phyloP scores from a whole-genome alignment of 2,797 vertebrate genomes.

The Setipinna tenuifilis region DNA sequence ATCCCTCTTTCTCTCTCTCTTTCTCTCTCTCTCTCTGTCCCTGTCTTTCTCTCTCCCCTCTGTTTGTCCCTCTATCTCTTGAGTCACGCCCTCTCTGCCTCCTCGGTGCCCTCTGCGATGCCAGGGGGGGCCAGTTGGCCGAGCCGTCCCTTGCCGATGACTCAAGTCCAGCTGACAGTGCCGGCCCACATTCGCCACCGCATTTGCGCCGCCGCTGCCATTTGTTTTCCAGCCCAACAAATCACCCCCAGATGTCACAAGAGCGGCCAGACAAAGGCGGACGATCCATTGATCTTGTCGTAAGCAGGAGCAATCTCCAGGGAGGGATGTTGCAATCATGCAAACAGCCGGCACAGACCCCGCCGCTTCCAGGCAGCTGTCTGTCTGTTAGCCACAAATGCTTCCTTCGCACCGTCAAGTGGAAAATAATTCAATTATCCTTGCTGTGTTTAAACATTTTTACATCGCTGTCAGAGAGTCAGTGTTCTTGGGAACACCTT shows the following conservation, averaged over 20 bases:
- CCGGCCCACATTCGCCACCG: conserved; percentile 6
- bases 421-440: neutral
- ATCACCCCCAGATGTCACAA: conserved; percentile 23
- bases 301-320: conserved; percentile 4
- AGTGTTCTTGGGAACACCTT: no score
- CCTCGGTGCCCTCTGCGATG: neutral
- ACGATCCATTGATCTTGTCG: conserved; percentile 19
- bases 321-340: neutral
- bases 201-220: no score
- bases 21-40: neutral
- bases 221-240: conserved; percentile 14
- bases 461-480: neutral
- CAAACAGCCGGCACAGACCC: neutral
- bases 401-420: neutral
- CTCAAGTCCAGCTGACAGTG: conserved; percentile 13
- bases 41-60: neutral
- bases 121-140: neutral
- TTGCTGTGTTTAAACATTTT: neutral
- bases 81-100: conserved; percentile 19
- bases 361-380: neutral
- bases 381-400: neutral
- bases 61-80: neutral
- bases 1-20: neutral
- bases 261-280: neutral
- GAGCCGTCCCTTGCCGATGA: neutral